phyloP scores from a whole-genome alignment of 2,888 invertebrate species.

The Baccha elongata region DNA sequence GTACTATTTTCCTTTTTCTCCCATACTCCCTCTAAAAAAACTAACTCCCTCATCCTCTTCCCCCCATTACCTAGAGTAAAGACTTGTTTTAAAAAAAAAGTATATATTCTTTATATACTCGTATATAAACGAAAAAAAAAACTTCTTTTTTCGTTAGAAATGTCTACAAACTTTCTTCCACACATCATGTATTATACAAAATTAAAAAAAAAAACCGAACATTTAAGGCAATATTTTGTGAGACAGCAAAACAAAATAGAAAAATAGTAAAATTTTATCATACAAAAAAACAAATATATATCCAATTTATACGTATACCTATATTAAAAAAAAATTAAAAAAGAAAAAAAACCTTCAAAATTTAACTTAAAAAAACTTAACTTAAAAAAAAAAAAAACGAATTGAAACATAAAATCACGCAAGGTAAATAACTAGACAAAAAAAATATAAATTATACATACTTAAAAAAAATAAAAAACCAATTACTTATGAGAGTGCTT shows the following conservation, averaged over 20 bases:
- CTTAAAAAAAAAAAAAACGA: slow-evolving; percentile 36
- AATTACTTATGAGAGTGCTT: slow-evolving; percentile 73
- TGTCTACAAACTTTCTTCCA: slow-evolving; percentile 66
- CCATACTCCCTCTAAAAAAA: slow-evolving; percentile 42
- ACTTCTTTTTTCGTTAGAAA: slow-evolving; percentile 62
- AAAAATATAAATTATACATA: slow-evolving; percentile 36
- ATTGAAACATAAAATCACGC: slow-evolving; percentile 45
- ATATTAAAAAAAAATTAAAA: slow-evolving; percentile 42
- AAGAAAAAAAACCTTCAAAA: slow-evolving; percentile 48
- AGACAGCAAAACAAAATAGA: slow-evolving; percentile 52
- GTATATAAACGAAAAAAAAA: slow-evolving; percentile 34
- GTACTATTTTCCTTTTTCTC: slow-evolving; percentile 55
- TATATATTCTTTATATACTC: neutral
- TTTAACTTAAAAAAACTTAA: slow-evolving; percentile 35
- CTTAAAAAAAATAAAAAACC: slow-evolving; percentile 49
- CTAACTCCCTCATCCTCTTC: slow-evolving; percentile 6
- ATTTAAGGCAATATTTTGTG: slow-evolving; percentile 69
- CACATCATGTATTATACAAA: slow-evolving; percentile 68
- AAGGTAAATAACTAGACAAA: slow-evolving; percentile 34
- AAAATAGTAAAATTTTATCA: slow-evolving; percentile 75
- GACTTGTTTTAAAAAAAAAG: slow-evolving; percentile 58
- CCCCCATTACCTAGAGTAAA: slow-evolving; percentile 72
- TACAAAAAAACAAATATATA: slow-evolving; percentile 51
- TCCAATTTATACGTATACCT: slow-evolving; percentile 64
- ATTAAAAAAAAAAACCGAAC: slow-evolving; percentile 11